Evolutionary conservation across 2,888 invertebrate species (phyloP), one percentile per base, ranked within the genome.

Genomic region (Sialis fuliginosa): DNA sequence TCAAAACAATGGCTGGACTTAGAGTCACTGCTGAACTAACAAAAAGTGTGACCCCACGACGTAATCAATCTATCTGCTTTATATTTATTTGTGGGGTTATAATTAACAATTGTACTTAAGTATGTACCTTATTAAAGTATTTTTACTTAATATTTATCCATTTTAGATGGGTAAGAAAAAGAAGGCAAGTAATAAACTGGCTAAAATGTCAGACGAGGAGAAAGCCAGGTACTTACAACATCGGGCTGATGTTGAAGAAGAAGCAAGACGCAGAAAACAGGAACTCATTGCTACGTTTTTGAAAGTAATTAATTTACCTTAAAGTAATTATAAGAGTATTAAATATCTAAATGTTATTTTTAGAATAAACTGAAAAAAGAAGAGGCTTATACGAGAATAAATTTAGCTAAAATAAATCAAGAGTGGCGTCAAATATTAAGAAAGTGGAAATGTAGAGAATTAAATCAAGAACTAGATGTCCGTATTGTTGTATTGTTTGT

Each of bases 201-300:
- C 86, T 13, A 77, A 79, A 55, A 88, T 89, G 88, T 82, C 80
- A 0, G 88, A 88, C 52, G 88, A 88, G 60, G 87, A 89, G 59
- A 71, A 84, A 3, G 77, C 80, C 1, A 68, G 86, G 47, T 89
- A 87, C 62, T 66, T 88, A 44, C 87, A 88, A 59, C 83, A 84
- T 58, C 74, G 82, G 30, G 85, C 86, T 1, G 88, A 88, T 53
- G 66, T 83, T 33, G 88, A 88, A 60, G 81, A 88, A 57, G 89
- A 89, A 60, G 81, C 83, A 0, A 71, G 79, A 37, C 67, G 85
- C 9, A 72, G 88, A 52, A 87, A 88, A 58, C 77, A 85, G 56
- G 86, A 88, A 57, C 69, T 89, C 0, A 77, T 89, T 49, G 74
- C 81, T 6, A 75, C 78, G 42, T 89, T 83, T 57, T 80, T 87